phyloP scores from a whole-genome alignment of 2,797 vertebrate genomes.

The Enteromius argenteus region DNA sequence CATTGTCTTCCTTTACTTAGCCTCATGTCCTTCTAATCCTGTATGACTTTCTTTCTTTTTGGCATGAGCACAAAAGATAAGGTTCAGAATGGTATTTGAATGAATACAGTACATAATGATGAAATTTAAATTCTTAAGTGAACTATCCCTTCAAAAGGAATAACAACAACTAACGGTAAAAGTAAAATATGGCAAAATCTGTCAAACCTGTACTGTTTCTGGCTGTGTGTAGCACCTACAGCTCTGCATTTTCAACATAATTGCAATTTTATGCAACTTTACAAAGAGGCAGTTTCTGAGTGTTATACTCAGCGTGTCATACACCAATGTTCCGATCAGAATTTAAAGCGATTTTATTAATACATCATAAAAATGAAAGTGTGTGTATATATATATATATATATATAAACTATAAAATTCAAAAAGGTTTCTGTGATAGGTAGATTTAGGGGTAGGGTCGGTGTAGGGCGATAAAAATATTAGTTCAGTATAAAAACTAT shows the following conservation, averaged over 20 bases:
- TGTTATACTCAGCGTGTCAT: too few species aligned
- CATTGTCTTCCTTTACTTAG: background rate
- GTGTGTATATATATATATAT: too few species aligned
- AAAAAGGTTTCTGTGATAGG: too few species aligned
- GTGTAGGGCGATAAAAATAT: too few species aligned
- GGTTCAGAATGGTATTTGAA: background rate
- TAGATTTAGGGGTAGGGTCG: too few species aligned
- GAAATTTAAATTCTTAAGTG: background rate
- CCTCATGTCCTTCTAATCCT: background rate
- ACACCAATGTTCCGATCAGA: too few species aligned
- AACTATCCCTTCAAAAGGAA: background rate
- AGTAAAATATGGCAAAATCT: background rate
- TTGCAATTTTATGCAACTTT: background rate
- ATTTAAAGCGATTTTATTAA: too few species aligned
- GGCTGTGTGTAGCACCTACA: background rate
- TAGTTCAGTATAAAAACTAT: too few species aligned
- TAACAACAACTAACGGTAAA: background rate
- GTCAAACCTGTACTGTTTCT: background rate
- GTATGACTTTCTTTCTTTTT: background rate
- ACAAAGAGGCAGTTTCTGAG: background rate
- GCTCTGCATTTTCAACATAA: background rate
- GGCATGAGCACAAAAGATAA: background rate
- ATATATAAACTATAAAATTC: too few species aligned
- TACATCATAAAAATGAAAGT: too few species aligned
- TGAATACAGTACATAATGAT: background rate